phyloP scores from a whole-genome alignment of 2,113 vertebrate species.

The Cebus imitator region DNA sequence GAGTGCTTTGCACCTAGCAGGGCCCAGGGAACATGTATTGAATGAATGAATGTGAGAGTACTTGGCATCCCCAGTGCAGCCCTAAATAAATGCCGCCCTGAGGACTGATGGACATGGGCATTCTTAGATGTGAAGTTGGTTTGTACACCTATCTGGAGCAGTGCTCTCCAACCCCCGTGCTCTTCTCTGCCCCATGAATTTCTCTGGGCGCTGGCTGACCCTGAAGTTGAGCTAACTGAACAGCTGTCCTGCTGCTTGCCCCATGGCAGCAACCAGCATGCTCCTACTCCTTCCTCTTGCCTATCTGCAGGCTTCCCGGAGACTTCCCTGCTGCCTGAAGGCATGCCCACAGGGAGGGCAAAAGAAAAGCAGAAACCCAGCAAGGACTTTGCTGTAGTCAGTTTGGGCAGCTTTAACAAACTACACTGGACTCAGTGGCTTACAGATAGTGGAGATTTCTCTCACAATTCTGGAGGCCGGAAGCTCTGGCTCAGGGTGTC shows the following conservation, averaged over 20 bases:
- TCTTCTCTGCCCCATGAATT: neutral
- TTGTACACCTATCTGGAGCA: accelerated
- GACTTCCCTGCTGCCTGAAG: neutral
- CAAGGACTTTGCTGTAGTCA: neutral
- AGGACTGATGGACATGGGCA: neutral
- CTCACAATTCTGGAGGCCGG: neutral
- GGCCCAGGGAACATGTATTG: neutral
- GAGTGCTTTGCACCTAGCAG: neutral
- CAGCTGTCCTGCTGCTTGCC: neutral
- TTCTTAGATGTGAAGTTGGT: accelerated
- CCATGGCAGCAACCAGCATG: accelerated
- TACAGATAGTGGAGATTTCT: neutral
- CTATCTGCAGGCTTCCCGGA: accelerated
- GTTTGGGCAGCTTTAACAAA: neutral
- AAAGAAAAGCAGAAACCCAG: neutral
- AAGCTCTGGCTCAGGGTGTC: neutral
- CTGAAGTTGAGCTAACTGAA: accelerated
- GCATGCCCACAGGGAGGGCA: neutral
- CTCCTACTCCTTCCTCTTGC: no score
- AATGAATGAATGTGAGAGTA: neutral
- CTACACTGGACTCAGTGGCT: neutral
- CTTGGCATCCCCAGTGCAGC: neutral
- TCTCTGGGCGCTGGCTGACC: neutral
- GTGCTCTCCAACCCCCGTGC: neutral
- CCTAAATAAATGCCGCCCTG: neutral